Evolutionary conservation across 1,140 invertebrate species (phyloP), one percentile per base, ranked within the genome.

Genomic region (Papilio xuthus): DNA sequence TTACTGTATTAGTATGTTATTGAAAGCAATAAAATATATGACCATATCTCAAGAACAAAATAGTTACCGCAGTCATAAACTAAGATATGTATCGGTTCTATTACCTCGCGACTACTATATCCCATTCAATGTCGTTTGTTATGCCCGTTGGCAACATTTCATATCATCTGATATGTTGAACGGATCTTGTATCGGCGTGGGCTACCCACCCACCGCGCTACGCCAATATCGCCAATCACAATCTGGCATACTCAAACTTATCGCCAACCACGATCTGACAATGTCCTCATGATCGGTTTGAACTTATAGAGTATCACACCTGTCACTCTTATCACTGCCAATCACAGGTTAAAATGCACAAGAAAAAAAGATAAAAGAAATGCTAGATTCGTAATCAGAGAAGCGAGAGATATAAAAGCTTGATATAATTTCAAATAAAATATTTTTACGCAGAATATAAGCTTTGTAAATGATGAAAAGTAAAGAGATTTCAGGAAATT

Each of bases 111-210:
- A 15, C 12, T 42, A 71, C 32, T 73, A 73, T 47, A 73, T 44
- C 71, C 42, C 41, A 26, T 73, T 73, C 71, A 50, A 73, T 67
- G 60, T 67, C 60, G 41, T 50, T 56, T 75, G 73, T 75, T 75
- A 74, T 32, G 73, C 44, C 47, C 47, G 47, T 37, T 53, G 20
- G 73, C 73, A 74, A 74, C 72, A 75, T 56, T 75, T 75, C 26
- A 75, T 47, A 44, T 50, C 41, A 28, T 53, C 73, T 32, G 73
- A 75, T 75, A 28, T 56, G 26, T 75, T 56, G 44, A 20, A 56
- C 47, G 37, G 73, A 53, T 56, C 47, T 56, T 75, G 44, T 28
- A 56, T 32, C 73, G 71, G 73, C 73, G 73, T 75, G 73, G 73
- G 73, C 47, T 32, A 75, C 47, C 73, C 73, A 42, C 73, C 73